Percentiles rank a stretch among this genome's conserved stretches.
phyloP scores from a whole-genome alignment of 2,113 vertebrate genomes.

The Lophius piscatorius region DNA sequence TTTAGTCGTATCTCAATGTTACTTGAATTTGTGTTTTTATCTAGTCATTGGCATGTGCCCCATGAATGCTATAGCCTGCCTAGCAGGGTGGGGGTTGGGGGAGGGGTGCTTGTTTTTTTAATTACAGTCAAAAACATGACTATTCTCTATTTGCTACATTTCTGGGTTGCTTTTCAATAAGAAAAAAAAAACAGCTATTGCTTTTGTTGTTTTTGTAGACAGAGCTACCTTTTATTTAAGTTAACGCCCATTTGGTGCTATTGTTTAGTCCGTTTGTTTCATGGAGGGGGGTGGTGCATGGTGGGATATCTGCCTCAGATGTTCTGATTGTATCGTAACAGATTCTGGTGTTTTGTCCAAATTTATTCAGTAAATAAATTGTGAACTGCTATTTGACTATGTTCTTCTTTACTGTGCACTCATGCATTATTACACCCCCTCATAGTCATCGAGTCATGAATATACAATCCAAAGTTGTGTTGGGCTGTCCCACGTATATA shows the following conservation, averaged over 20 bases:
- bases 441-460: too few relatives aligned
- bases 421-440: too few relatives aligned
- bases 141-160: constrained; percentile 79
- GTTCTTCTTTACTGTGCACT: constrained; percentile 7
- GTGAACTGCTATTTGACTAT: constrained; percentile 87
- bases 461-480: too few relatives aligned
- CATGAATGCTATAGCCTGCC: constrained; percentile 93
- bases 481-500: not conserved
- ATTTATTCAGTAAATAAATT: constrained; percentile 99
- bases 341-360: constrained; percentile 99
- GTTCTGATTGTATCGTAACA: constrained; percentile 99
- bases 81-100: constrained; percentile 76
- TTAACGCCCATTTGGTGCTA: constrained; percentile 91
- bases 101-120: constrained; percentile 61
- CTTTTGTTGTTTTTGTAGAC: constrained; percentile 80
- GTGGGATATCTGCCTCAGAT: constrained; percentile 98
- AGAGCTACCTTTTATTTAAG: constrained; percentile 87
- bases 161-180: constrained; percentile 83
- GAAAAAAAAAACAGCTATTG: constrained; percentile 64
- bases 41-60: constrained; percentile 96
- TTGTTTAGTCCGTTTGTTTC: constrained; percentile 82
- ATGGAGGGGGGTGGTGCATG: constrained; percentile 92
- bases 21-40: constrained; percentile 98
- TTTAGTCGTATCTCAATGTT: constrained; percentile 98
- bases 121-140: constrained; percentile 71